A percentile compares a stretch with the other conserved stretches of the same genome.
These are phyloP conservation scores for Quadroppia sp. DNA, from an alignment of 2,888 invertebrate species.

Conservation along the genomic window DNA sequence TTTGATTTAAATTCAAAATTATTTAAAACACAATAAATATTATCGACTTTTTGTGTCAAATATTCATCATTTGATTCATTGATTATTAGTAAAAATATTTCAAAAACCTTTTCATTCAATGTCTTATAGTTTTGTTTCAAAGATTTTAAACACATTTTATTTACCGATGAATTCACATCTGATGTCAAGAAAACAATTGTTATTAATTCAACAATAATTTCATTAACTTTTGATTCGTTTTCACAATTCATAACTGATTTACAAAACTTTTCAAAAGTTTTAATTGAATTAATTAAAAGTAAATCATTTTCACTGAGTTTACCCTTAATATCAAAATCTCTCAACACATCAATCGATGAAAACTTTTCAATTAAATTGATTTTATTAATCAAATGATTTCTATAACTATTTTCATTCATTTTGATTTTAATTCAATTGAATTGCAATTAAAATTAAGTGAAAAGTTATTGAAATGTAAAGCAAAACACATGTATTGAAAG, in stretches of 20 bases:
- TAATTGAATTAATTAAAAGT: slow-evolving; percentile 14
- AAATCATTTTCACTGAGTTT: slow-evolving; percentile 6
- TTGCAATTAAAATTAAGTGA: not conserved
- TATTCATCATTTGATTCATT: not conserved
- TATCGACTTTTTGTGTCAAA: not conserved
- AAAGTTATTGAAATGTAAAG: not conserved
- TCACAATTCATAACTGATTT: not conserved
- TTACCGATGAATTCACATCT: slow-evolving; percentile 21
- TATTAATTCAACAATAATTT: slow-evolving; percentile 1
- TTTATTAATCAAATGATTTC: slow-evolving; percentile 10
- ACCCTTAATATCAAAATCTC: not conserved
- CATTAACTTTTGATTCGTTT: not conserved
- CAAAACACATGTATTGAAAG: not conserved
- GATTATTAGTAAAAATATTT: not conserved
- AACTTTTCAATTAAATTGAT: slow-evolving; percentile 1
- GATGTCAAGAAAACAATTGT: slow-evolving; percentile 6
- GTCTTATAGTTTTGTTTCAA: slow-evolving; percentile 21
- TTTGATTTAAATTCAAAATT: not conserved
- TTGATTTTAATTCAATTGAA: not conserved
- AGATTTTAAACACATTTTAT: slow-evolving; percentile 31
- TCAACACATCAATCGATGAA: not conserved
- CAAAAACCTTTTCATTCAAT: not conserved
- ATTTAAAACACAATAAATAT: not conserved
- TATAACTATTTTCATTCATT: not conserved
- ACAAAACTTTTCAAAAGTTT: not conserved